Conservation (phyloP, 2,113 vertebrate genomes). For the Syngnathoides biaculeatus region DNA sequence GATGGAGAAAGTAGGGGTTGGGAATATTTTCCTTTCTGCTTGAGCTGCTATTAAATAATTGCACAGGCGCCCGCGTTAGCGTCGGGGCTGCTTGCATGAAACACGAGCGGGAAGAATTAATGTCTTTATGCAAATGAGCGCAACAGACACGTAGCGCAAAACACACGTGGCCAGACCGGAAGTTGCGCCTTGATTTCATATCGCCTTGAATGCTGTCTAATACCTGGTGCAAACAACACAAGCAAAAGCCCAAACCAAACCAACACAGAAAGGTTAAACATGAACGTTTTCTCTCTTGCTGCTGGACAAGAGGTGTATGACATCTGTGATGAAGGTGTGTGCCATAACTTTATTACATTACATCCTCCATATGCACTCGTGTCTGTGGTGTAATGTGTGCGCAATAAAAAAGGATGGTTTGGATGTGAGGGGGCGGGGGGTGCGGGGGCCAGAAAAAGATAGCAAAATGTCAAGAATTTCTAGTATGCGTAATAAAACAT, state of each 20-base stretch:
- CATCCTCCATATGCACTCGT: conserved; percentile 65
- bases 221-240: conserved; percentile 51
- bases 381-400: conserved; percentile 66
- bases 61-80: conserved; percentile 76
- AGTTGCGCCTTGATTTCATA: conserved; percentile 30
- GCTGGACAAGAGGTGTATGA: conserved; percentile 81
- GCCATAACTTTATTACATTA: conserved; percentile 72
- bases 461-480: background rate
- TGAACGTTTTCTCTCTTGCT: conserved; percentile 78
- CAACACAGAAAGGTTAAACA: conserved; percentile 69
- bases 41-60: conserved; percentile 79
- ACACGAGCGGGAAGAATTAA: conserved; percentile 65
- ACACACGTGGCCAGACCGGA: conserved; percentile 25
- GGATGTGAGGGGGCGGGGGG: conserved; percentile 16
- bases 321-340: conserved; percentile 83
- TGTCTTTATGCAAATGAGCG: conserved; percentile 70
- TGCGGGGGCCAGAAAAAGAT: no score
- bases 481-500: no score
- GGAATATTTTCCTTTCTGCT: conserved; percentile 67
- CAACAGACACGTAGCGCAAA: conserved; percentile 27
- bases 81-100: conserved; percentile 70
- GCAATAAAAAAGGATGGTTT: conserved; percentile 17
- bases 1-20: conserved; percentile 33
- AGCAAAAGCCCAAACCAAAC: background rate
- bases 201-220: conserved; percentile 50